phyloP scores from a whole-genome alignment of 2,888 invertebrate genomes.

The Glomeris marginata region DNA sequence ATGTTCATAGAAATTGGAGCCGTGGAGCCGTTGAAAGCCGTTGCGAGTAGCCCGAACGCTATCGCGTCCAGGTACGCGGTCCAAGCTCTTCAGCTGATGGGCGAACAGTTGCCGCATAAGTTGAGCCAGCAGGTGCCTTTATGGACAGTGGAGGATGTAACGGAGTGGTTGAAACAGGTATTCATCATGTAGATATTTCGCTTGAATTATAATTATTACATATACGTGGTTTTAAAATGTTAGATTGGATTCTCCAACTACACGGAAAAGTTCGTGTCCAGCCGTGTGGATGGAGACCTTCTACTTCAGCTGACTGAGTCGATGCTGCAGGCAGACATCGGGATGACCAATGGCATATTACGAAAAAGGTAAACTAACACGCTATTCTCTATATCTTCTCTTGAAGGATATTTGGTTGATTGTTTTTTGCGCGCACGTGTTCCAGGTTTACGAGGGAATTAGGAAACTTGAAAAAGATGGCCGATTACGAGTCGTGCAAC shows the following conservation, averaged over 20 bases:
- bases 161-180: slow-evolving; percentile 91
- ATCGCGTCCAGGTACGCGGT: slow-evolving; percentile 95
- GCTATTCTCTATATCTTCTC: slow-evolving; percentile 2
- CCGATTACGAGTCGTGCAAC: slow-evolving; percentile 90
- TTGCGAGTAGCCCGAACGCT: slow-evolving; percentile 95
- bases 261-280: slow-evolving; percentile 66
- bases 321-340: slow-evolving; percentile 83
- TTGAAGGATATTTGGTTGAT: background rate
- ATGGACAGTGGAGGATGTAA: slow-evolving; percentile 93
- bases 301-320: slow-evolving; percentile 80
- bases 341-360: slow-evolving; percentile 81
- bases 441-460: slow-evolving; percentile 76
- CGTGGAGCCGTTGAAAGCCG: slow-evolving; percentile 83
- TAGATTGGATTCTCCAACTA: slow-evolving; percentile 78
- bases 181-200: too few relatives aligned
- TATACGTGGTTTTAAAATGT: too few relatives aligned
- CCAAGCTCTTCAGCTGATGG: slow-evolving; percentile 77
- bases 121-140: slow-evolving; percentile 94
- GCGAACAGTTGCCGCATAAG: slow-evolving; percentile 94
- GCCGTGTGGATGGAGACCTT: slow-evolving; percentile 92
- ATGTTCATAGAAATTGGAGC: slow-evolving; percentile 90
- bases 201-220: too few relatives aligned
- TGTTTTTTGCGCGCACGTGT: background rate
- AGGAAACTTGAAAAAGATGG: slow-evolving; percentile 83
- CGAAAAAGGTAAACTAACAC: slow-evolving; percentile 62